A percentile compares a stretch with the other conserved stretches of the same genome.
Evolutionary conservation across 1,140 invertebrate species (phyloP).

Genomic region (Paracyclopina nana): DNA sequence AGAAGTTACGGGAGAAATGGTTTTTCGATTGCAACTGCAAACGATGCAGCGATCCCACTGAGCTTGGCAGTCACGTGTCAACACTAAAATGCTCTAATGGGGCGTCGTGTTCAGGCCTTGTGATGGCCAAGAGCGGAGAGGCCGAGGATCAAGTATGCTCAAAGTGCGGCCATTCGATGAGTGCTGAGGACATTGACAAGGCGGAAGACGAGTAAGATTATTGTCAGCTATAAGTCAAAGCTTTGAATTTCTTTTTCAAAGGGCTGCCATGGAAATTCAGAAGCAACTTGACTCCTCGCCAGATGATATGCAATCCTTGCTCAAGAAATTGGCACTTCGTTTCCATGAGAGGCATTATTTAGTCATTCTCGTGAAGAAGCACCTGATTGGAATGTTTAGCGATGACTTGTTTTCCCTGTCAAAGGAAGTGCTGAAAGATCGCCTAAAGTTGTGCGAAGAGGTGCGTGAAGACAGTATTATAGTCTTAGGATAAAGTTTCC

Average conservation of each 20-base stretch:
- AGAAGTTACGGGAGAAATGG: constrained; percentile 43
- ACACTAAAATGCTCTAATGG: constrained; percentile 17
- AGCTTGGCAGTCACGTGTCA: constrained; percentile 21
- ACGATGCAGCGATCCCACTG: constrained; percentile 21
- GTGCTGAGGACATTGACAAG: not conserved
- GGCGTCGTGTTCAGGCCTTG: not conserved
- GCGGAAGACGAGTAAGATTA: not conserved
- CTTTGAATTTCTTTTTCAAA: not conserved
- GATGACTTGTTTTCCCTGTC: not conserved
- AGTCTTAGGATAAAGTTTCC: too few relatives aligned
- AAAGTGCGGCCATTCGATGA: not conserved
- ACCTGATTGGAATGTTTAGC: not conserved
- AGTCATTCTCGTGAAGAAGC: not conserved
- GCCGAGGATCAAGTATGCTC: not conserved
- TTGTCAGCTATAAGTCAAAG: not conserved
- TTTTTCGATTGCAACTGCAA: constrained; percentile 35
- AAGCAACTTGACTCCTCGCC: not conserved
- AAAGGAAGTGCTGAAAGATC: not conserved
- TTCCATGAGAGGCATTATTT: not conserved
- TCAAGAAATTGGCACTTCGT: not conserved
- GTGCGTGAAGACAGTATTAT: not conserved
- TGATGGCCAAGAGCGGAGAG: not conserved
- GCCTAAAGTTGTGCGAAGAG: not conserved
- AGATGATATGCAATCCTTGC: not conserved
- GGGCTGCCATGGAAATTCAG: not conserved